Conservation (phyloP, 2,797 vertebrate genomes). For the Oreochromis mossambicus region DNA sequence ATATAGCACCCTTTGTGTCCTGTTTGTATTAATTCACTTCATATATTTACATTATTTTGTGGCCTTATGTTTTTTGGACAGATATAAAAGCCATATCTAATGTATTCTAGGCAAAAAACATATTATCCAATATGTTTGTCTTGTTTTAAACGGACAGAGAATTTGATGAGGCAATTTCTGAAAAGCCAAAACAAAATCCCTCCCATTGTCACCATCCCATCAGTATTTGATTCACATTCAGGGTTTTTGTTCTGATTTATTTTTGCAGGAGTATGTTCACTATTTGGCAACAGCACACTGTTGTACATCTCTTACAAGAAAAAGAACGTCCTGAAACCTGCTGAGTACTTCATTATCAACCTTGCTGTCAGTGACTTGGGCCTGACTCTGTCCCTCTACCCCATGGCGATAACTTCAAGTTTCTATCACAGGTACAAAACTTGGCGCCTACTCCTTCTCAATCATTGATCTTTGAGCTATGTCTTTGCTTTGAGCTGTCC, state of each 20-base stretch:
- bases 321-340: conserved; percentile 78
- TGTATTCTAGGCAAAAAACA: neutral
- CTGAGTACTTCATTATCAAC: conserved; percentile 82
- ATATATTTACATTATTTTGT: neutral
- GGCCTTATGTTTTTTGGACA: neutral
- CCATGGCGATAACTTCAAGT: conserved; percentile 80
- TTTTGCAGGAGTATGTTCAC: conserved; percentile 69
- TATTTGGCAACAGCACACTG: conserved; percentile 77
- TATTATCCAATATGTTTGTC: neutral
- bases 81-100: neutral
- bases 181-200: neutral
- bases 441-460: neutral
- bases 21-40: neutral
- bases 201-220: neutral
- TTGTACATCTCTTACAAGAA: conserved; percentile 80
- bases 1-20: neutral
- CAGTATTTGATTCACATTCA: neutral
- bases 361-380: conserved; percentile 81
- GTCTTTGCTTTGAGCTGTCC: neutral
- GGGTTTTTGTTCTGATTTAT: neutral
- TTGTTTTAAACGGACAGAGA: neutral
- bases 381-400: conserved; percentile 80
- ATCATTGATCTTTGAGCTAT: conserved; percentile 18
- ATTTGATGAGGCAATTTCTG: neutral
- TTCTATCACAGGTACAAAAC: conserved; percentile 78